Evolutionary conservation across 1,140 invertebrate genomes (phyloP).

Genomic region (Procambarus clarkii): DNA sequence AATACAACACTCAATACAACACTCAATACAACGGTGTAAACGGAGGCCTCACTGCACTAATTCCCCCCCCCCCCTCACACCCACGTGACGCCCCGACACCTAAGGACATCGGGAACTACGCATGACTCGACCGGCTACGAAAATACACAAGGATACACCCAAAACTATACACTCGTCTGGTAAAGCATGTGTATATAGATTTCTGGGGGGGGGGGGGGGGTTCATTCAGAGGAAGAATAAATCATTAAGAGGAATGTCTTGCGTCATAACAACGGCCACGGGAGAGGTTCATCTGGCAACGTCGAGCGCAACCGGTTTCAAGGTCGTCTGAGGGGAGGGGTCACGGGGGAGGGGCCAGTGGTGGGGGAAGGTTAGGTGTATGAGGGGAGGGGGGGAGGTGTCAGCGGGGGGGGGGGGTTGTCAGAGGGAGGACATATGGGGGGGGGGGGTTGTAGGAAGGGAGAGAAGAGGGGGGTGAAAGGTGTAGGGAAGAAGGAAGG

Average conservation of each 20-base stretch:
- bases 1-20: too few species aligned
- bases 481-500: not conserved
- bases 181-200: too few species aligned
- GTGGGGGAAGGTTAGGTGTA: not conserved
- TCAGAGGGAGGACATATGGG: too few species aligned
- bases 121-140: too few species aligned
- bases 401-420: not conserved
- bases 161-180: too few species aligned
- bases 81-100: too few species aligned
- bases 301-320: slow-evolving; percentile 18
- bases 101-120: too few species aligned
- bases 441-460: not conserved
- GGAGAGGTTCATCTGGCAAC: not conserved
- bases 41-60: too few species aligned
- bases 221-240: not conserved
- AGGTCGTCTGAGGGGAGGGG: slow-evolving; percentile 3
- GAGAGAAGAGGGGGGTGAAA: not conserved
- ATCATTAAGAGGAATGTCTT: not conserved
- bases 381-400: not conserved
- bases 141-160: too few species aligned
- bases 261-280: not conserved
- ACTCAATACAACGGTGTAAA: too few species aligned
- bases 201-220: too few species aligned
- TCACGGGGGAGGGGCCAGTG: not conserved
- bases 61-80: too few species aligned